Base-by-base conservation (phyloP, 1,140 invertebrate genomes). In the Brachystomella parvula region DNA sequence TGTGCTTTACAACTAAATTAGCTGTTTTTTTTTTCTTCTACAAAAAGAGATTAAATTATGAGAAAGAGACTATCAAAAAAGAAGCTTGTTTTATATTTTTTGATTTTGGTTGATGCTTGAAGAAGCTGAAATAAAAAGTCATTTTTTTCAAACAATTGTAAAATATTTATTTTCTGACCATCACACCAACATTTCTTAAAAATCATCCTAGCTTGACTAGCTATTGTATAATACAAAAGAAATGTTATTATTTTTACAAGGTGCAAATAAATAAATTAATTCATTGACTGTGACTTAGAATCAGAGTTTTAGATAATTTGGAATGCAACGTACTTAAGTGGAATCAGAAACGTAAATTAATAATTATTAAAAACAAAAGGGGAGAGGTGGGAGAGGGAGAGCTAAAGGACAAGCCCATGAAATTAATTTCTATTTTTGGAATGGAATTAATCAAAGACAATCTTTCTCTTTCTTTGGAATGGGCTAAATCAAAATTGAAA, bases 201-300 rank as follows among this genome's bases (percentile, higher is more conserved):
- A 53, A 53, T 53, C 35, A 19, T 39, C 6, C n/a, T n/a, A 9
- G 35, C 19, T 19, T 53, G 49, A 53, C 49, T 53, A 53, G 49
- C 49, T 53, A 53, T 53, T 6, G 24, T 53, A 53, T 24, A 53
- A 53, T 17, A 53, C 49, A 53, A 53, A 53, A 53, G 6, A 6
- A 53, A 53, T 53, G 3, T 53, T 53, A 53, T n/a, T n/a, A 53
- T 26, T 53, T 19, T 6, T 53, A 19, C 12, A 53, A 44, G 49
- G 49, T 53, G 49, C 49, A 53, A 53, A 53, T 53, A 53, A 53
- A 53, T 53, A 53, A 53, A 53, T 53, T 53, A 53, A 53, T 53
- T 53, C 6, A 17, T 39, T 53, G 49, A 53, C 49, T 53, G 49
- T 53, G 49, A 53, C 49, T 53, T 53, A 53, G 49, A 53, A 53